Evolutionary conservation across 2,888 invertebrate genomes (phyloP), one percentile per base, ranked within the genome.

Genomic region (Sarcophaga carnaria): DNA sequence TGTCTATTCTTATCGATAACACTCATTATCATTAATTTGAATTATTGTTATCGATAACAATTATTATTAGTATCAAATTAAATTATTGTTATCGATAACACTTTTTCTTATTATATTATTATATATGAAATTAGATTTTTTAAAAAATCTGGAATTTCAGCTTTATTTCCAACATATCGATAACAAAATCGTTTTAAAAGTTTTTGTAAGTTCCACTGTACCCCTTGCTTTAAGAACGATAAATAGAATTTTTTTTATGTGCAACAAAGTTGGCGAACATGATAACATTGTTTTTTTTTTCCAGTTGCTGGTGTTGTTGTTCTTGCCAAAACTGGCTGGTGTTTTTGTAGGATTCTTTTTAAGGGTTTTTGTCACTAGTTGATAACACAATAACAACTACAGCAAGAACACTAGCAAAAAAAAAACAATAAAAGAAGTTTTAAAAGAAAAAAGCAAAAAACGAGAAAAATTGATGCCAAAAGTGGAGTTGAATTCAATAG

Each of bases 351-450:
- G 84, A 80, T 87, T 83, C 87, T 86, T 80, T 86, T 86, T 86
- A 69, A 77, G 80, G 84, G 81, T 84, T 87, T 87, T 87, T 84
- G 81, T 87, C 87, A 87, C 87, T 82, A 87, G 84, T 80, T 84
- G 87, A 79, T 79, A 87, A 79, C 81, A 79, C 74, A 67, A 76
- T 69, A 25, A 72, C 45, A 62, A 25, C 37, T 22, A 14, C 45
- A 67, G 59, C n/a, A 66, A 81, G 49, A 71, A 81, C 63, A 64
- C 71, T 59, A 67, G 70, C 49, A 71, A 60, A 20, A 82, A 71
- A 60, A 20, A 54, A 22, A 54, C 74, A 84, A 82, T 45, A 85
- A 83, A 74, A 86, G 75, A 17, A 17, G 14, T 12, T 14, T 54
- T 54, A 17, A 14, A 54, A 54, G 3, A 54, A 54, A 54, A 54